Conservation (phyloP, 2,888 invertebrate genomes). For the Copidosoma aretas region DNA sequence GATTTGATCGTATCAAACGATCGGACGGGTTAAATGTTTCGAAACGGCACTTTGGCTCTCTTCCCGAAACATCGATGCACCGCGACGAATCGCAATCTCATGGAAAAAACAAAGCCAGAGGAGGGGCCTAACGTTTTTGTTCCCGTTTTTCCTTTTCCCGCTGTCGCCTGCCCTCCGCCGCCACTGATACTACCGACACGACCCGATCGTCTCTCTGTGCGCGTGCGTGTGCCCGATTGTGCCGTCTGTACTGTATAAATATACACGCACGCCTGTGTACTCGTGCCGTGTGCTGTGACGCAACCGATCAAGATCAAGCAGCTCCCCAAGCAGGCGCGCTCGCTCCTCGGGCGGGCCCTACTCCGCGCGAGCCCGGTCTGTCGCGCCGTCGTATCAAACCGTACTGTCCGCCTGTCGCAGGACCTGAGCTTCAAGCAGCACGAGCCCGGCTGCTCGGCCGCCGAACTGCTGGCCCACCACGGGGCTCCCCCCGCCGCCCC, state of each 20-base stretch:
- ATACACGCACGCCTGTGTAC: neutral
- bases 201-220: neutral
- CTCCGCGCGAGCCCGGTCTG: neutral
- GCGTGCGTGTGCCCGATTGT: neutral
- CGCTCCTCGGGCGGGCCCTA: neutral
- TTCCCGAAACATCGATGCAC: too few species aligned
- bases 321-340: neutral
- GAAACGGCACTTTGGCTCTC: too few species aligned
- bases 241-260: too few species aligned
- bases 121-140: too few species aligned
- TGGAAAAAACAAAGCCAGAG: too few species aligned
- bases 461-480: slow-evolving; percentile 57
- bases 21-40: too few species aligned
- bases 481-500: too few species aligned
- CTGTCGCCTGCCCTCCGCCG: too few species aligned
- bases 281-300: neutral
- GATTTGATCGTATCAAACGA: too few species aligned
- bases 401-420: slow-evolving; percentile 45
- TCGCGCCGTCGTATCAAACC: neutral
- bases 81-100: too few species aligned
- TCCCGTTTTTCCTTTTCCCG: too few species aligned
- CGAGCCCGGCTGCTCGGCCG: slow-evolving; percentile 52
- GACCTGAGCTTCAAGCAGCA: slow-evolving; percentile 60
- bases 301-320: neutral
- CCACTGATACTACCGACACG: neutral